Percentiles rank a stretch among this genome's conserved stretches.
Evolutionary conservation across 2,888 invertebrate genomes (phyloP).

Genomic region (Coelopa pilipes): DNA sequence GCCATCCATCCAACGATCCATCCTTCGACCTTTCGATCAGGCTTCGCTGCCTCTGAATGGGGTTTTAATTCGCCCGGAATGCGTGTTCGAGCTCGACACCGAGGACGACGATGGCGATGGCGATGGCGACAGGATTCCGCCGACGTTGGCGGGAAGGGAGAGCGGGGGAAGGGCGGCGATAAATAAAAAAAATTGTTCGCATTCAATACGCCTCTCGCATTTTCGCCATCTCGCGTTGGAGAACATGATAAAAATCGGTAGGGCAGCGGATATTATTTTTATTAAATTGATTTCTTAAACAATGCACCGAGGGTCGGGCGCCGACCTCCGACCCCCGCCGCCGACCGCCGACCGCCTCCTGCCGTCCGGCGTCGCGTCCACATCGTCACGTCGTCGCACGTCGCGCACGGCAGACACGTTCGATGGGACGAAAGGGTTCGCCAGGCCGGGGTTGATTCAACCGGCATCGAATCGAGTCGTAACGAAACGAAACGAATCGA

Average conservation of each 20-base stretch:
- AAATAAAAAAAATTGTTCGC: conserved; percentile 43
- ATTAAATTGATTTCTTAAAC: conserved; percentile 40
- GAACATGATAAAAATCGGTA: conserved; percentile 31
- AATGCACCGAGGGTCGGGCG: neutral
- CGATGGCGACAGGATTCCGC: too few relatives aligned
- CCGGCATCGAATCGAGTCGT: too few relatives aligned
- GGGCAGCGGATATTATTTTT: conserved; percentile 31
- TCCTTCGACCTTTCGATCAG: conserved; percentile 12
- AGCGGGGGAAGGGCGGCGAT: too few relatives aligned
- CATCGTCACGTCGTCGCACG: conserved; percentile 36
- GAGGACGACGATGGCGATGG: too few relatives aligned
- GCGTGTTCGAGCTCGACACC: conserved; percentile 13
- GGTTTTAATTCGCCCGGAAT: conserved; percentile 19
- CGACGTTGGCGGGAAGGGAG: too few relatives aligned
- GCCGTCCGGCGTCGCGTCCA: neutral
- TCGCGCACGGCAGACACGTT: conserved; percentile 44
- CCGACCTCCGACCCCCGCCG: neutral
- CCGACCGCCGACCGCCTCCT: neutral
- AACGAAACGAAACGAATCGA: too few relatives aligned
- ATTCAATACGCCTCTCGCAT: too few relatives aligned
- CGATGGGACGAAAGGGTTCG: too few relatives aligned
- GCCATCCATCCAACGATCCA: too few relatives aligned
- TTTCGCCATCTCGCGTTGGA: conserved; percentile 39
- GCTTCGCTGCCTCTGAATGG: conserved; percentile 21
- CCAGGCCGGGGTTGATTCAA: too few relatives aligned